Percentiles rank a stretch among this genome's conserved stretches.
Evolutionary conservation across 2,888 invertebrate genomes (phyloP).

Genomic region (Parascotia fuliginaria): DNA sequence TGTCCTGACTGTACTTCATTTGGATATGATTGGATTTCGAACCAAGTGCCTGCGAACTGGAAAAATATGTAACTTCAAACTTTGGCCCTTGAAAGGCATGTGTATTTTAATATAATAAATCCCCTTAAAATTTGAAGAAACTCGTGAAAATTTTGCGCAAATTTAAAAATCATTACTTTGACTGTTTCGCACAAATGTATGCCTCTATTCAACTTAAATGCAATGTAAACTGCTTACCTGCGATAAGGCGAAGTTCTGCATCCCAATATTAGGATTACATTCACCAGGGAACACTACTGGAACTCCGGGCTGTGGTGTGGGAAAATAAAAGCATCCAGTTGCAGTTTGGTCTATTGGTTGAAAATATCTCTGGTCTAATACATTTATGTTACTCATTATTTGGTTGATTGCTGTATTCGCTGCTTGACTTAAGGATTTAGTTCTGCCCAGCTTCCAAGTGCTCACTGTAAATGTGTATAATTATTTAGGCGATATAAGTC

Average conservation of each 20-base stretch:
- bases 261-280: constrained; percentile 53
- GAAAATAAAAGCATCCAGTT: constrained; percentile 69
- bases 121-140: too few species aligned
- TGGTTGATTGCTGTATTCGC: constrained; percentile 50
- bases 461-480: constrained; percentile 54
- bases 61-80: too few species aligned
- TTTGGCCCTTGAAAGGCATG: too few species aligned
- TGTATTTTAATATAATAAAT: too few species aligned
- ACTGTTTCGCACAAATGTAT: too few species aligned
- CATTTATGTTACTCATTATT: constrained; percentile 45
- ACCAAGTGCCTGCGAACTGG: constrained; percentile 66
- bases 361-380: constrained; percentile 58
- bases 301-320: constrained; percentile 53
- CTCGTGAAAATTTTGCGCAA: too few species aligned
- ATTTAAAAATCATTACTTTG: too few species aligned
- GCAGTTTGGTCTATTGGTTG: constrained; percentile 52
- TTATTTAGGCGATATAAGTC: too few species aligned
- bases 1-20: constrained; percentile 59
- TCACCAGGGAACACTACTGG: constrained; percentile 67
- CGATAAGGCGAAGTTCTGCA: constrained; percentile 47
- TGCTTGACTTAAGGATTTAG: constrained; percentile 43
- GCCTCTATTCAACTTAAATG: too few species aligned
- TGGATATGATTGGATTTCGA: constrained; percentile 66
- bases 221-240: constrained; percentile 39
- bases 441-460: constrained; percentile 71